phyloP scores from a whole-genome alignment of 2,888 invertebrate species.

The Pristionchus fissidentatus region DNA sequence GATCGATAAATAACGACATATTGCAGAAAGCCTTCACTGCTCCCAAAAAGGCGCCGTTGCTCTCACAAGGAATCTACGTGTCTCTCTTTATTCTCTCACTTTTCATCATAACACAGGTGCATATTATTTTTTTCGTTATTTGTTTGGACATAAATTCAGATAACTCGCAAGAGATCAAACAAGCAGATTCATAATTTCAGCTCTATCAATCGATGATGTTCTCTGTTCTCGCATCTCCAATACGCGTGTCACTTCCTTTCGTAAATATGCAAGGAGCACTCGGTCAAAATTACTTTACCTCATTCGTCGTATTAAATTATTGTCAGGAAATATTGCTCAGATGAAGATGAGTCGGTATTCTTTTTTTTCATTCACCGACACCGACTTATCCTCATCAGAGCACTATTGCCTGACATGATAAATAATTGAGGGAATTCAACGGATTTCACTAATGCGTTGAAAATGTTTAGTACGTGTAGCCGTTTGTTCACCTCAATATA shows the following conservation, averaged over 20 bases:
- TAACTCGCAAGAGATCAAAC: background rate
- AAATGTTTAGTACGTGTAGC: background rate
- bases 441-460: background rate
- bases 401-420: background rate
- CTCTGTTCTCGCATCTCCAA: slow-evolving; percentile 37
- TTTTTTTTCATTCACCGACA: too few species aligned
- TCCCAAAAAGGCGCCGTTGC: background rate
- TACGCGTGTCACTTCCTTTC: slow-evolving; percentile 28
- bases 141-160: too few species aligned
- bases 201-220: slow-evolving; percentile 48
- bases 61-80: slow-evolving; percentile 35
- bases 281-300: slow-evolving; percentile 20
- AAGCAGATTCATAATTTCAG: background rate
- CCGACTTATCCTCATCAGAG: too few species aligned
- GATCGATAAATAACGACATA: too few species aligned
- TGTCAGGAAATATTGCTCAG: background rate
- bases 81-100: slow-evolving; percentile 29
- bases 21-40: slow-evolving; percentile 35
- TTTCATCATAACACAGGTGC: slow-evolving; percentile 32
- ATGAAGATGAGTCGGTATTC: too few species aligned
- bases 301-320: background rate
- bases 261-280: slow-evolving; percentile 35
- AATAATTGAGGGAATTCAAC: background rate
- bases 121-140: background rate
- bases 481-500: background rate